phyloP scores from a whole-genome alignment of 2,888 invertebrate genomes.

The Macrophya annulata region DNA sequence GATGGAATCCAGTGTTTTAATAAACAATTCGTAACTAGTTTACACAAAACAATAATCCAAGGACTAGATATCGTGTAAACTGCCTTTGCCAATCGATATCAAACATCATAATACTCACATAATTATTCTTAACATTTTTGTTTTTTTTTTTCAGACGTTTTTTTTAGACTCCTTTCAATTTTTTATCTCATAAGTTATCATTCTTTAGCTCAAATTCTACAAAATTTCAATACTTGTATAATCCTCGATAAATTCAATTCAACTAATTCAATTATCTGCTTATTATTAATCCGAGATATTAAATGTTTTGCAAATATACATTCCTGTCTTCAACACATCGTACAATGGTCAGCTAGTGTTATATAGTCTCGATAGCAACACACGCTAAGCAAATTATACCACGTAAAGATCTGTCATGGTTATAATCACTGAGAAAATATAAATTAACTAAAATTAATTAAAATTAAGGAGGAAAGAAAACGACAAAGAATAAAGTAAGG shows the following conservation, averaged over 20 bases:
- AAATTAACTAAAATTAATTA: too few relatives aligned
- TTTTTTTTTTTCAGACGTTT: not conserved
- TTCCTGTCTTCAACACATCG: not conserved
- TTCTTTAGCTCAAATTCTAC: not conserved
- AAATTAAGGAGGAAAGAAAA: not conserved
- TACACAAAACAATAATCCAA: not conserved
- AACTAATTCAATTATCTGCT: not conserved
- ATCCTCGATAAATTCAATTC: not conserved
- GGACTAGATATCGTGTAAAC: not conserved
- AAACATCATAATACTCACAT: not conserved
- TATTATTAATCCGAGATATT: not conserved
- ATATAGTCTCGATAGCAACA: not conserved
- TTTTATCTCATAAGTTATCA: not conserved
- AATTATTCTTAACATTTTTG: not conserved
- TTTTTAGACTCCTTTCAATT: not conserved
- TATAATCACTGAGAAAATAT: too few relatives aligned
- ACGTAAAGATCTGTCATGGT: too few relatives aligned
- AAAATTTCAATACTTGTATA: not conserved
- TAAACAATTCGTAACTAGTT: conserved; percentile 61
- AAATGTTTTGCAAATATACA: not conserved
- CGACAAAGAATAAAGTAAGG: not conserved
- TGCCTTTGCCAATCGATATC: not conserved
- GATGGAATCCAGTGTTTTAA: conserved; percentile 53
- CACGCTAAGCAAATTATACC: not conserved
- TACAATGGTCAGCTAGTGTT: not conserved